phyloP scores from a whole-genome alignment of 2,888 invertebrate genomes.

The Dichetophora obliterata region DNA sequence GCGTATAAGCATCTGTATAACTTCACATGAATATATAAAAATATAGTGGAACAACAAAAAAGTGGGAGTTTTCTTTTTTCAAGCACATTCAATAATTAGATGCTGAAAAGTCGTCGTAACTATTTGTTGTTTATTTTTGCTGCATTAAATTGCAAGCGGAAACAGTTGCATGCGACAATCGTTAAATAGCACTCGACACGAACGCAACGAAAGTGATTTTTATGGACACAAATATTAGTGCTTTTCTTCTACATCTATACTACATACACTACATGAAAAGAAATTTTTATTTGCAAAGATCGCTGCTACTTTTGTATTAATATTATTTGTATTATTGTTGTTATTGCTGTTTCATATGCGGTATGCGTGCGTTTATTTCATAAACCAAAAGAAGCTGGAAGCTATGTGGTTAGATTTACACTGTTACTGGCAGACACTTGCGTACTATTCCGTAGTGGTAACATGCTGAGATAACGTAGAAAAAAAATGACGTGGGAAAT shows the following conservation, averaged over 20 bases:
- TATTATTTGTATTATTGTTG: too few relatives aligned
- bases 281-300: not conserved
- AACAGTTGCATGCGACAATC: not conserved
- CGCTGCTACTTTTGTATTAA: too few relatives aligned
- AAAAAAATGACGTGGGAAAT: constrained; percentile 2
- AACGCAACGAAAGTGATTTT: not conserved
- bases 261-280: not conserved
- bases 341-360: too few relatives aligned
- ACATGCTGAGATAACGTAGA: not conserved
- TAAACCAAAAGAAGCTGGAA: not conserved
- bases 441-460: too few relatives aligned
- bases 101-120: not conserved
- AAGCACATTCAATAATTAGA: not conserved
- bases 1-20: too few relatives aligned
- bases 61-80: not conserved
- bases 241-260: not conserved
- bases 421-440: too few relatives aligned
- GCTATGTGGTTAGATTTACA: too few relatives aligned
- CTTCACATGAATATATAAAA: not conserved
- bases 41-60: not conserved
- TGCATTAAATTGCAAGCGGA: too few relatives aligned
- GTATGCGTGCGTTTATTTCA: not conserved
- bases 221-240: not conserved
- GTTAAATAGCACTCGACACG: not conserved
- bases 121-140: not conserved